These are phyloP conservation scores for Burhinus bistriatus DNA, from an alignment of 2,113 vertebrate genomes.

Conservation along the genomic window DNA sequence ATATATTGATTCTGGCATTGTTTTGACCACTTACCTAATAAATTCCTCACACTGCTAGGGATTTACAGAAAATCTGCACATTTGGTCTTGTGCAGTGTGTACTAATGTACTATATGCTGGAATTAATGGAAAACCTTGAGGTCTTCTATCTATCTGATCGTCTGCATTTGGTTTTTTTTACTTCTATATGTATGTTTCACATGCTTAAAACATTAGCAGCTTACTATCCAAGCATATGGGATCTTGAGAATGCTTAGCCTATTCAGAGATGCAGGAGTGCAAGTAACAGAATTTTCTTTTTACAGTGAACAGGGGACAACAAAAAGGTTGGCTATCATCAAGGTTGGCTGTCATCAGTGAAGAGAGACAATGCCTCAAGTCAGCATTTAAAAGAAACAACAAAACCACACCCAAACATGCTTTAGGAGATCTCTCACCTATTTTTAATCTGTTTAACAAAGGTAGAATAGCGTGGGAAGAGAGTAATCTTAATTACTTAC, in stretches of 20 bases:
- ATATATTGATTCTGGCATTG: neutral
- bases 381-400: neutral
- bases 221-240: neutral
- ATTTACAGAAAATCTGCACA: neutral
- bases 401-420: neutral
- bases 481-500: neutral
- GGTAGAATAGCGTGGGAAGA: neutral
- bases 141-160: neutral
- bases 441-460: neutral
- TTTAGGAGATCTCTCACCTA: neutral
- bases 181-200: neutral
- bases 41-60: neutral
- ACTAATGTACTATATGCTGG: neutral
- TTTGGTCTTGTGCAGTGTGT: neutral
- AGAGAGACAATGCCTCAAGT: neutral
- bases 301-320: neutral
- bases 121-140: neutral
- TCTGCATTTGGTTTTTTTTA: neutral
- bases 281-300: neutral
- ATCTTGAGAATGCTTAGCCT: neutral
- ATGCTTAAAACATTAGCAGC: neutral
- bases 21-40: neutral
- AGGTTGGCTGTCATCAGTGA: neutral
- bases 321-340: neutral
- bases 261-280: neutral